Percentiles rank a stretch among this genome's conserved stretches.
phyloP scores from a whole-genome alignment of 2,113 vertebrate species.

The Mellivora capensis region DNA sequence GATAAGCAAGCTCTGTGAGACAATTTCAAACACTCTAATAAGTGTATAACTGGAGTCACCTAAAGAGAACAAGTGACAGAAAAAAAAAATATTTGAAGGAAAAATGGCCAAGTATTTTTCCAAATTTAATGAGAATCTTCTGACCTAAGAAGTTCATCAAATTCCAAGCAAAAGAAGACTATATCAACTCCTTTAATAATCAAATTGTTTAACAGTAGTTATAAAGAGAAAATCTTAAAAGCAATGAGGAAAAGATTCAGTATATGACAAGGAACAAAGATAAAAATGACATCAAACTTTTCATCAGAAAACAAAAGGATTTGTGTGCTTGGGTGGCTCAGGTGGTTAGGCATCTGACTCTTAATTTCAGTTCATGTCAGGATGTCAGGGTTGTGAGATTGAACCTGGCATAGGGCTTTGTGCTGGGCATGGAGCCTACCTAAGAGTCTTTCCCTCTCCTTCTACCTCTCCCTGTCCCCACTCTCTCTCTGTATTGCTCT shows the following conservation, averaged over 20 bases:
- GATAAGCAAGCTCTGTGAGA: neutral
- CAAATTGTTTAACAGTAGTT: neutral
- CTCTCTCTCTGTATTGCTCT: neutral
- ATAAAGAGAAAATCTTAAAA: neutral
- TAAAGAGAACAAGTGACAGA: neutral
- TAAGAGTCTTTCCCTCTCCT: neutral
- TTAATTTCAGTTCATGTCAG: neutral
- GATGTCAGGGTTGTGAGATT: neutral
- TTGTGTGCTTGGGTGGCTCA: neutral
- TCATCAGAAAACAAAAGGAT: neutral
- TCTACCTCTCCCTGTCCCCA: neutral
- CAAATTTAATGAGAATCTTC: neutral
- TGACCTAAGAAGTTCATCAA: neutral
- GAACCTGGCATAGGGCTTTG: neutral
- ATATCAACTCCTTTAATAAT: neutral
- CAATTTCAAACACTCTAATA: neutral
- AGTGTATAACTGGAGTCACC: neutral
- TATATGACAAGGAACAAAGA: neutral
- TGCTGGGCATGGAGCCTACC: neutral
- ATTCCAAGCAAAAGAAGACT: neutral
- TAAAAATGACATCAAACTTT: neutral
- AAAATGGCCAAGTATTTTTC: neutral
- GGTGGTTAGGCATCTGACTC: neutral
- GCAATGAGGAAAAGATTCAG: neutral
- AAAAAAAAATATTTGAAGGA: neutral